These are phyloP conservation scores for Pomatorhinus ruficollis DNA, from an alignment of 2,113 vertebrate species.

Conservation along the genomic window DNA sequence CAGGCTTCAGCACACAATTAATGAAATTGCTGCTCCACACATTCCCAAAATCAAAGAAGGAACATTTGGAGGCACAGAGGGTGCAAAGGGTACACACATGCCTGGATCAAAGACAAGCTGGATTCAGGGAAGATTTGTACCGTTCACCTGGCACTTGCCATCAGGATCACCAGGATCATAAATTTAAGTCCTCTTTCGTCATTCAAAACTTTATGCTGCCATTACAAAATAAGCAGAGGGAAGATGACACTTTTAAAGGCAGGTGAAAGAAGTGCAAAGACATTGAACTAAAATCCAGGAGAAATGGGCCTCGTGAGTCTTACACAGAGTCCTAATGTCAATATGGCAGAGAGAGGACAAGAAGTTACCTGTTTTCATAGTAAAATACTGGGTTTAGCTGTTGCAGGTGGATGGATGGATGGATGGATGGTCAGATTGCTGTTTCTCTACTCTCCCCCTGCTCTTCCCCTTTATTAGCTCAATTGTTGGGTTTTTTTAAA, in stretches of 20 bases:
- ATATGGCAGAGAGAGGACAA: not conserved
- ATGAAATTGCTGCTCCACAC: not conserved
- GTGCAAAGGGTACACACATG: not conserved
- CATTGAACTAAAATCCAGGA: not conserved
- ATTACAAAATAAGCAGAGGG: not conserved
- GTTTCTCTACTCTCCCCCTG: not conserved
- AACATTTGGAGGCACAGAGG: not conserved
- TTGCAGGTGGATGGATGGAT: not conserved
- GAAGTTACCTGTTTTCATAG: not conserved
- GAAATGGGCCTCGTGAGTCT: not conserved
- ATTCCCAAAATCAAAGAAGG: not conserved
- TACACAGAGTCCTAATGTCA: not conserved
- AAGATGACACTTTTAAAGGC: not conserved
- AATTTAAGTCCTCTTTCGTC: not conserved
- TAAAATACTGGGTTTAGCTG: not conserved
- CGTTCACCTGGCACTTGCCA: not conserved
- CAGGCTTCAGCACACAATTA: not conserved
- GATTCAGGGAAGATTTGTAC: not conserved
- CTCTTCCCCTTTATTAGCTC: not conserved
- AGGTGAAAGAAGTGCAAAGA: not conserved
- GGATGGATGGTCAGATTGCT: not conserved
- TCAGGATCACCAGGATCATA: not conserved
- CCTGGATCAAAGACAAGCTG: not conserved
- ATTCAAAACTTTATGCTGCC: not conserved
- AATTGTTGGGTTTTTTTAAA: not conserved